Evolutionary conservation across 2,888 invertebrate genomes (phyloP).

Genomic region (Temnothorax rugatulus): DNA sequence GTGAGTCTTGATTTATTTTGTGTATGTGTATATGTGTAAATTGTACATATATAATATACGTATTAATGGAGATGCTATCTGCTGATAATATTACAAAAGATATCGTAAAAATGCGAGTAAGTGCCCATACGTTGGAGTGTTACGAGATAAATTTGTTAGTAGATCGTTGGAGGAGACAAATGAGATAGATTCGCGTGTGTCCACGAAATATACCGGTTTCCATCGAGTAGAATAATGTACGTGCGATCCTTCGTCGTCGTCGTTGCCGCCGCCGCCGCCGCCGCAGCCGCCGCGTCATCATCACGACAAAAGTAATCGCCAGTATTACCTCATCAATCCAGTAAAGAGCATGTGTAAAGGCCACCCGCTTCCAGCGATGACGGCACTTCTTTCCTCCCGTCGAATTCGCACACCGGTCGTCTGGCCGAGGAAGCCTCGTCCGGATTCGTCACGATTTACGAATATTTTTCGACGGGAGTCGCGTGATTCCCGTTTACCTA

Average conservation of each 20-base stretch:
- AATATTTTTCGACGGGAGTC: constrained; percentile 11
- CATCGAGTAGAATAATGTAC: not conserved
- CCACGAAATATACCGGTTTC: not conserved
- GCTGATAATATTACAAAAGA: not conserved
- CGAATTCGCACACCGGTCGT: constrained; percentile 42
- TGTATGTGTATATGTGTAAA: not conserved
- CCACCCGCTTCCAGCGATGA: constrained; percentile 78
- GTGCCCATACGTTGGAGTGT: not conserved
- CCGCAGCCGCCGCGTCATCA: constrained; percentile 55
- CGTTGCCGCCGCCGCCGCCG: constrained; percentile 46
- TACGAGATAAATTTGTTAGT: not conserved
- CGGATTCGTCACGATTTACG: not conserved
- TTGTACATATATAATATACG: not conserved
- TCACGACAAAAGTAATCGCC: constrained; percentile 64
- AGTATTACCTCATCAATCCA: constrained; percentile 73
- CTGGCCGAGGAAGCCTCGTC: not conserved
- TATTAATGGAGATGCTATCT: not conserved
- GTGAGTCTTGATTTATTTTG: not conserved
- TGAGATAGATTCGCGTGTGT: not conserved
- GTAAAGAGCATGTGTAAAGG: constrained; percentile 72
- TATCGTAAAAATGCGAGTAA: not conserved
- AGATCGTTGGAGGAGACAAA: not conserved
- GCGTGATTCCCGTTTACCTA: not conserved
- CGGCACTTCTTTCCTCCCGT: constrained; percentile 68
- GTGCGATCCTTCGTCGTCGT: constrained; percentile 31